Percentiles rank a stretch among this genome's conserved stretches.
Conservation (phyloP, 2,113 vertebrate genomes). For the Emydura subglobosa region DNA sequence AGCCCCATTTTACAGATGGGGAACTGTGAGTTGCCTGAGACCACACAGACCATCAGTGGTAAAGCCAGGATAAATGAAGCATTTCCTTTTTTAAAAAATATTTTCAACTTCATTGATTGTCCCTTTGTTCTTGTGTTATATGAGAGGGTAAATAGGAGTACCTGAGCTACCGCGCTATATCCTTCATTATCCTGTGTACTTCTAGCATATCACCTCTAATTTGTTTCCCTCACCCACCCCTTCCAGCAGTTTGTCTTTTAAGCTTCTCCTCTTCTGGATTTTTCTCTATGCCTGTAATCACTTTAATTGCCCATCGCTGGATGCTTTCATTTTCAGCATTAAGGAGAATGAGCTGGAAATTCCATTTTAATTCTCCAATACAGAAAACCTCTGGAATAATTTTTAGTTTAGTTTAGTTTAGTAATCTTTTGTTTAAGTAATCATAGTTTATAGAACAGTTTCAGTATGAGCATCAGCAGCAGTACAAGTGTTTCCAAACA, state of each 20-base stretch:
- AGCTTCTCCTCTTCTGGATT: neutral
- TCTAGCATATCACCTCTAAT: neutral
- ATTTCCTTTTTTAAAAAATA: neutral
- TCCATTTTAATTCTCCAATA: neutral
- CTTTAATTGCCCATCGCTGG: neutral
- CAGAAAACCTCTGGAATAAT: neutral
- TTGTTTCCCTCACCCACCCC: neutral
- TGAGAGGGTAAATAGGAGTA: constrained; percentile 11
- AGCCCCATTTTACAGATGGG: neutral
- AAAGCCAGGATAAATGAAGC: constrained; percentile 16
- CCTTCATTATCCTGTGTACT: neutral
- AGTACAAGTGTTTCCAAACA: neutral
- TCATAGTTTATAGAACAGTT: neutral
- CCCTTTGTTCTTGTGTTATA: neutral
- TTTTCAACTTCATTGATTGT: neutral
- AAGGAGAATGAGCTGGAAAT: neutral
- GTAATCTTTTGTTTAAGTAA: constrained; percentile 3
- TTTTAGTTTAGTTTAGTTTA: neutral
- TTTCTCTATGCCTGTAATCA: neutral
- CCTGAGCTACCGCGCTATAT: neutral
- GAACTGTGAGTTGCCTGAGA: constrained; percentile 15
- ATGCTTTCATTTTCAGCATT: neutral
- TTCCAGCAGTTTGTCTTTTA: neutral
- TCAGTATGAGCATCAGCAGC: neutral
- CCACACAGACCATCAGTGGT: neutral